These are phyloP conservation scores for Anthonomus grandis DNA, from an alignment of 1,140 invertebrate species.

Conservation along the genomic window DNA sequence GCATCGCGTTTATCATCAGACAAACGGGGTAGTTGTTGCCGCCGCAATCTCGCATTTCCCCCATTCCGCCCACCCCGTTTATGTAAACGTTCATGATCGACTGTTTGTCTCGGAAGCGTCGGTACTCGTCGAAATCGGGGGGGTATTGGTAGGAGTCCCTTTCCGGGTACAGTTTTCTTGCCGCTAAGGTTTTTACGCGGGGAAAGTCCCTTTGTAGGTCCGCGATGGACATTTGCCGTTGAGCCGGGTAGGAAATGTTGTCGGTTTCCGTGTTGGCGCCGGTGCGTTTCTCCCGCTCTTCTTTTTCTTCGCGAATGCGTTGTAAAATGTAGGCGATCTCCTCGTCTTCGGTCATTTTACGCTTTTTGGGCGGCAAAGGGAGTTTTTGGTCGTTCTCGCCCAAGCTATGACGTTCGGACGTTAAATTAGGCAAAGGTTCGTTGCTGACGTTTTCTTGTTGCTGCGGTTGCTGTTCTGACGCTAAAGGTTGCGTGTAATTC, in stretches of 20 bases:
- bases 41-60: too few relatives aligned
- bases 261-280: too few relatives aligned
- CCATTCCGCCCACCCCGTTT: not conserved
- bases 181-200: not conserved
- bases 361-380: not conserved
- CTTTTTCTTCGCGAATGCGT: not conserved
- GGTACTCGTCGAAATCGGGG: too few relatives aligned
- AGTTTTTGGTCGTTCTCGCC: too few relatives aligned
- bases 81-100: conserved; percentile 4
- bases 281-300: not conserved
- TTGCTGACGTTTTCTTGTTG: too few relatives aligned
- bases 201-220: conserved; percentile 9
- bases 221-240: conserved; percentile 6
- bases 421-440: too few relatives aligned
- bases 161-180: conserved; percentile 4
- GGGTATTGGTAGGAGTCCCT: too few relatives aligned
- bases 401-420: too few relatives aligned
- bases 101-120: not conserved
- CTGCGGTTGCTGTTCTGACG: too few relatives aligned
- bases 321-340: not conserved
- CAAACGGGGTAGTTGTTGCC: conserved; percentile 2
- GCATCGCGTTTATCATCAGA: not conserved
- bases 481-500: too few relatives aligned
- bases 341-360: conserved; percentile 3
- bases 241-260: not conserved